Conservation (phyloP, 2,797 vertebrate genomes). For the Tinamus major region DNA sequence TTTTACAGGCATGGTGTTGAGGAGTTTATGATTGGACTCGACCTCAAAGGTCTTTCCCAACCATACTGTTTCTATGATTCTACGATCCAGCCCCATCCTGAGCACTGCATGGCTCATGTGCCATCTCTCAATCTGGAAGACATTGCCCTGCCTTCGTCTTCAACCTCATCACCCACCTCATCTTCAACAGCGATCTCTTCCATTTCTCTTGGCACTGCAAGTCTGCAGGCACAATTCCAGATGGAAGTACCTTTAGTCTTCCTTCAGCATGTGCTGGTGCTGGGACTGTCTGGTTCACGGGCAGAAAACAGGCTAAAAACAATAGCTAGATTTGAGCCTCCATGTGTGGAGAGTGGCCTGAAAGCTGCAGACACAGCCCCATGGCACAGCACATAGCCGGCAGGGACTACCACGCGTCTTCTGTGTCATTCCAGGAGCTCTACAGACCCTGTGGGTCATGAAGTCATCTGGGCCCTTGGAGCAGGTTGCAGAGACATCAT, state of each 20-base stretch:
- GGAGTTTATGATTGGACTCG: too few relatives aligned
- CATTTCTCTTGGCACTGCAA: not conserved
- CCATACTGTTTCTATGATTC: too few relatives aligned
- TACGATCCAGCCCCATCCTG: not conserved
- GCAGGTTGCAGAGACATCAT: conserved; percentile 99
- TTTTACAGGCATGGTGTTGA: too few relatives aligned
- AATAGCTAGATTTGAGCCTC: not conserved
- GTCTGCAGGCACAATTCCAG: not conserved
- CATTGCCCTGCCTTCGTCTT: not conserved
- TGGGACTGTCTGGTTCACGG: not conserved
- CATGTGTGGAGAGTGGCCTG: not conserved
- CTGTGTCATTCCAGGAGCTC: conserved; percentile 86
- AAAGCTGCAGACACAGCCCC: not conserved
- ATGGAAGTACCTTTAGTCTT: not conserved
- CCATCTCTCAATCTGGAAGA: not conserved
- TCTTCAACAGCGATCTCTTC: not conserved
- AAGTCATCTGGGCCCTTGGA: conserved; percentile 98
- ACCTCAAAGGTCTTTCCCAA: too few relatives aligned
- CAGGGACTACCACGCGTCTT: not conserved
- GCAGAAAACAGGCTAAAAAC: fast-evolving
- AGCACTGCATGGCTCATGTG: not conserved
- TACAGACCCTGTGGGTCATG: conserved; percentile 96
- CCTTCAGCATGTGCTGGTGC: not conserved
- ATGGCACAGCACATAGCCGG: fast-evolving
- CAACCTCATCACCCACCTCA: not conserved